Evolutionary conservation across 2,113 vertebrate genomes (phyloP).

Genomic region (Labeo catla): DNA sequence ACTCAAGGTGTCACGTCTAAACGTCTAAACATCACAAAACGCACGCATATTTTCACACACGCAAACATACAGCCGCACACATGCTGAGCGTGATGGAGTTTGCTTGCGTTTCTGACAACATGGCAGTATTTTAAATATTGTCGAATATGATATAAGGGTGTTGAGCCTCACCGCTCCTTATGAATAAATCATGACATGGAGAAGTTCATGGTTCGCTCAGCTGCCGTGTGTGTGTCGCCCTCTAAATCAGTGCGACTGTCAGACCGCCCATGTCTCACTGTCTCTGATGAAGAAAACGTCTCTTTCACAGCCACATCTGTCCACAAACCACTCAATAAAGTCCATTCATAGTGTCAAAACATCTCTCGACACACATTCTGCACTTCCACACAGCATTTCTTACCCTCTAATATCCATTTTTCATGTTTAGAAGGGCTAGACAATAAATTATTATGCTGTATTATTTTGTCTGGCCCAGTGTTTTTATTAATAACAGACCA

Average conservation of each 20-base stretch:
- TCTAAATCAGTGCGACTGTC: conserved; percentile 17
- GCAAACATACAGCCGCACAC: not conserved
- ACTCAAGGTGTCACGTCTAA: not conserved
- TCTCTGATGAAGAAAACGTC: conserved; percentile 32
- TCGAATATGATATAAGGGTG: conserved; percentile 22
- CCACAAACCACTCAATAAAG: conserved; percentile 30
- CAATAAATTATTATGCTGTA: not conserved
- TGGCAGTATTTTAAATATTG: conserved; percentile 28
- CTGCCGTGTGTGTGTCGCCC: conserved; percentile 3
- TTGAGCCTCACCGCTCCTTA: conserved; percentile 23
- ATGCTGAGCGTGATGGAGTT: not conserved
- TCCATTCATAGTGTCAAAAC: conserved; percentile 23
- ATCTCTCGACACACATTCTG: conserved; percentile 4
- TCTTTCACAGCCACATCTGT: conserved; percentile 34
- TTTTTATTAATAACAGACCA: not conserved
- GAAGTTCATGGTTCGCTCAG: conserved; percentile 18
- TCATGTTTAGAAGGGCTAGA: not conserved
- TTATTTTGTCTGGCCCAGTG: not conserved
- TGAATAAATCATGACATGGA: conserved; percentile 37
- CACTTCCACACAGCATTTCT: not conserved
- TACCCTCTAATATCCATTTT: not conserved
- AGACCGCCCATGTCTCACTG: conserved; percentile 32
- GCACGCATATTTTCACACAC: not conserved
- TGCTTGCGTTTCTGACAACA: conserved; percentile 20
- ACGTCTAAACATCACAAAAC: not conserved